Percentiles rank a stretch among this genome's conserved stretches.
phyloP scores from a whole-genome alignment of 2,113 vertebrate species.

The Lagopus muta region DNA sequence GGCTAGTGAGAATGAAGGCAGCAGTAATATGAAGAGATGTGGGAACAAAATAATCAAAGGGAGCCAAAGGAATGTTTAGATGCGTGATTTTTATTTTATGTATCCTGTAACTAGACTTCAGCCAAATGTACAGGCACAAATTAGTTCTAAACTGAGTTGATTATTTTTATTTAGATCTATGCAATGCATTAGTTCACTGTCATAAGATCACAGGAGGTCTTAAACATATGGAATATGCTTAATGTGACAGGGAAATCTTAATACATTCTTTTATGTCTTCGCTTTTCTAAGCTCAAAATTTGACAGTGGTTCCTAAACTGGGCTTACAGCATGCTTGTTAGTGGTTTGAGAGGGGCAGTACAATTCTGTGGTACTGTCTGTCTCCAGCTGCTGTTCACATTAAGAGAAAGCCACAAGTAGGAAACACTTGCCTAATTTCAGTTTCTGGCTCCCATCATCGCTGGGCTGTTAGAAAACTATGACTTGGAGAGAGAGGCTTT shows the following conservation, averaged over 20 bases:
- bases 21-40: not conserved
- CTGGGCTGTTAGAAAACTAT: not conserved
- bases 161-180: not conserved
- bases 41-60: not conserved
- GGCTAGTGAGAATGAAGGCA: not conserved
- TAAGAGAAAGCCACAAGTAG: not conserved
- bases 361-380: not conserved
- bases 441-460: rapidly evolving
- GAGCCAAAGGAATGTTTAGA: not conserved
- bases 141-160: not conserved
- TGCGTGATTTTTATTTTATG: not conserved
- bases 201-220: not conserved
- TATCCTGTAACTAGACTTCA: not conserved
- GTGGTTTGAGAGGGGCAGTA: not conserved
- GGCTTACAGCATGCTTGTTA: not conserved
- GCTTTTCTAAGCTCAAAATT: not conserved
- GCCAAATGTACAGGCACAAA: not conserved
- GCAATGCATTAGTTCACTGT: not conserved
- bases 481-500: not conserved
- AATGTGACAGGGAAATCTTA: not conserved
- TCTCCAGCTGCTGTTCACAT: not conserved
- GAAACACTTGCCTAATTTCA: not conserved
- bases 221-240: not conserved
- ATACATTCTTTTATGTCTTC: not conserved
- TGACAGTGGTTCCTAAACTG: not conserved